Evolutionary conservation across 2,888 invertebrate species (phyloP), one percentile per base, ranked within the genome.

Genomic region (Pocota personata): DNA sequence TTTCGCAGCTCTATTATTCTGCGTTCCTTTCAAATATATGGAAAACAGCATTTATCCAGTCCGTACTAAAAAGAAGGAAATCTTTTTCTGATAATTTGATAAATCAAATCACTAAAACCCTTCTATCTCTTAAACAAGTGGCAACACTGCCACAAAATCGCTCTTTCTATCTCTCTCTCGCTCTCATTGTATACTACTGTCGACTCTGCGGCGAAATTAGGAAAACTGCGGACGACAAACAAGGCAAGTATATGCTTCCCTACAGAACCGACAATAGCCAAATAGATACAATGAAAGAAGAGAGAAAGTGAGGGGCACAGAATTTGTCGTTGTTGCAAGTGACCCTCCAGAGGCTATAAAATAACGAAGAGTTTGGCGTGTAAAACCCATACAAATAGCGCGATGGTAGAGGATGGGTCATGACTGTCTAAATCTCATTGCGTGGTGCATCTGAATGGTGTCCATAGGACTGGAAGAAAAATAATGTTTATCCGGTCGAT

Each of bases 281-380:
- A 12, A n/a, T 19, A 7, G n/a, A 12, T 7, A 27, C 52, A 50
- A 35, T 32, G 12, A 14, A 3, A 19, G 27, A 21, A 50, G 37
- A 30, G 12, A 35, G 27, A 30, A 4, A 2, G 62, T 14, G 21
- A 8, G 30, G 10, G 19, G 19, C 27, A 57, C 64, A 60, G 58
- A 77, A 77, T 77, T 77, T 77, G 75, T 78, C n/a, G 58, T 58
- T 58, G 21, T 67, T 75, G 57, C 84, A 43, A 69, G 57, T 75
- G 69, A 43, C 79, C 80, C 80, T 71, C 80, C 75, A 80, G 71
- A 64, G 84, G 84, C 84, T 75, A 80, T 75, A 71, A 80, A 84
- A 84, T 84, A 84, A 84, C 75, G 84, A 84, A 80, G 48, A 80
- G 57, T 55, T 83, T 40, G 71, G 73, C 67, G 78, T 30, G 71